Percentiles rank a stretch among this genome's conserved stretches.
Conservation (phyloP, 2,888 invertebrate species). For the Cerceris rybyensis region DNA sequence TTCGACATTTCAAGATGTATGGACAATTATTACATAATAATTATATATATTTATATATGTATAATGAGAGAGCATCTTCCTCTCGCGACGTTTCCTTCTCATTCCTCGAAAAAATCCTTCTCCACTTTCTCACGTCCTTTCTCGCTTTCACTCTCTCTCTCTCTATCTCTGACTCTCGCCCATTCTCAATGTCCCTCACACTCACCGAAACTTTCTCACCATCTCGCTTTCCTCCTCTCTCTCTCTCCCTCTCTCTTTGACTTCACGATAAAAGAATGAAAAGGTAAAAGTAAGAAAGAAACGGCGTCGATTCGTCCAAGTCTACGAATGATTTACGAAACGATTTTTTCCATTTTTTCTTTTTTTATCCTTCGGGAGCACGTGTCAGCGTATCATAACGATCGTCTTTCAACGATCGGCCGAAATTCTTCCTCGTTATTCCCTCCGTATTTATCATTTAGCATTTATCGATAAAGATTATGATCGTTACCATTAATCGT, state of each 20-base stretch:
- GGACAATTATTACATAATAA: slow-evolving; percentile 81
- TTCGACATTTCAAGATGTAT: slow-evolving; percentile 81
- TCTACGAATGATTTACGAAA: slow-evolving; percentile 57
- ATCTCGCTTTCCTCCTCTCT: slow-evolving; percentile 27
- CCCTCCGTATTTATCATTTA: slow-evolving; percentile 47
- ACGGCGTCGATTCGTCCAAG: slow-evolving; percentile 47
- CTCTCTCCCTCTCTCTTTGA: slow-evolving; percentile 15
- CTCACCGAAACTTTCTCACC: slow-evolving; percentile 27
- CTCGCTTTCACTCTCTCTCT: slow-evolving; percentile 19
- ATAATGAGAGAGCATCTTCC: slow-evolving; percentile 73
- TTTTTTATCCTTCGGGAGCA: slow-evolving; percentile 37
- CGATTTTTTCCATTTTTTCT: slow-evolving; percentile 41
- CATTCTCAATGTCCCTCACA: slow-evolving; percentile 1
- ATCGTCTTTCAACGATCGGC: slow-evolving; percentile 5
- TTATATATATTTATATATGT: slow-evolving; percentile 76
- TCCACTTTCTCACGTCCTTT: slow-evolving; percentile 24
- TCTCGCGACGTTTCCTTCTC: slow-evolving; percentile 67
- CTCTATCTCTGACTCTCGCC: slow-evolving; percentile 27
- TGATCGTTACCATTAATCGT: slow-evolving; percentile 79
- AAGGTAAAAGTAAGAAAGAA: slow-evolving; percentile 52
- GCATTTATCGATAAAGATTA: slow-evolving; percentile 74
- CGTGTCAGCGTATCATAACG: slow-evolving; percentile 20
- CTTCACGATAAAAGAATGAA: slow-evolving; percentile 48
- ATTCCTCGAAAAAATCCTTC: slow-evolving; percentile 16
- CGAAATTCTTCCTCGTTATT: slow-evolving; percentile 27